Percentiles rank a stretch among this genome's conserved stretches.
Evolutionary conservation across 2,888 invertebrate species (phyloP).

Genomic region (Aromia moschata): DNA sequence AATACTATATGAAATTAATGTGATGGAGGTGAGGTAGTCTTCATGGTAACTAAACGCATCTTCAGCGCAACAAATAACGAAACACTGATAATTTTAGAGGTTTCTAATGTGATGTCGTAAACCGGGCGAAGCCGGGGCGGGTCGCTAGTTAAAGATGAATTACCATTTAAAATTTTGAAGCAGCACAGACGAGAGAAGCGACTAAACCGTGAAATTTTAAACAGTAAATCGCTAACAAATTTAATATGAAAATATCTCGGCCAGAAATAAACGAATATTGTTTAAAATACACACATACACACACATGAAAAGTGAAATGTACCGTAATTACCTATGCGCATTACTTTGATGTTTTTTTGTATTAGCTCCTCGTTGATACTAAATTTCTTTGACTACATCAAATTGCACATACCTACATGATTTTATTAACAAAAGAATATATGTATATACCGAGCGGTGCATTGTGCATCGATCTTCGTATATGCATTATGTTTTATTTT

Average conservation of each 20-base stretch:
- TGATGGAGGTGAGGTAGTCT: no score
- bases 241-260: background rate
- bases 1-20: no score
- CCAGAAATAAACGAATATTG: conserved; percentile 1
- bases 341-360: conserved; percentile 7
- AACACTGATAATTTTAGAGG: no score
- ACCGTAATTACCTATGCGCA: conserved; percentile 3
- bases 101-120: no score
- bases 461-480: background rate
- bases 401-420: conserved; percentile 6
- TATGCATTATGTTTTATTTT: conserved; percentile 4
- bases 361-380: background rate
- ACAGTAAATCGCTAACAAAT: background rate
- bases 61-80: no score
- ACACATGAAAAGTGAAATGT: conserved; percentile 7
- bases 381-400: conserved; percentile 3
- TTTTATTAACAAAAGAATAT: conserved; percentile 7
- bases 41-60: no score
- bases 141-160: no score
- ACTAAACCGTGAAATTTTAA: no score
- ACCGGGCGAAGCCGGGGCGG: no score
- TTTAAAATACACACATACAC: conserved; percentile 5
- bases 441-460: background rate
- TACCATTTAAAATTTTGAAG: no score
- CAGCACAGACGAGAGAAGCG: no score